These are phyloP conservation scores for Zeuzera pyrina DNA, from an alignment of 2,888 invertebrate species.

Conservation along the genomic window DNA sequence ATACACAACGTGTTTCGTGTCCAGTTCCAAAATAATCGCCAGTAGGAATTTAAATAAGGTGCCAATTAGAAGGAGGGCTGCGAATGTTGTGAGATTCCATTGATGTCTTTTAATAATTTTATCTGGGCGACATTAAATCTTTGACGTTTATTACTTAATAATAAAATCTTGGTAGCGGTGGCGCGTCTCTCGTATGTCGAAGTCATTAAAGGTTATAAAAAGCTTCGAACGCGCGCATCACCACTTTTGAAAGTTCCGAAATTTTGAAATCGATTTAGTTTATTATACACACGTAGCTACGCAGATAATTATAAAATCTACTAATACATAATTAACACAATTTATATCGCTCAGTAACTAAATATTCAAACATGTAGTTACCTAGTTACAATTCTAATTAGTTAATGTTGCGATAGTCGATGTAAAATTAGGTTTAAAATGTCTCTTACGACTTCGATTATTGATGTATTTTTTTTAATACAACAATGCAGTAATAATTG, in stretches of 20 bases:
- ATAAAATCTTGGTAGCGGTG: conserved; percentile 29
- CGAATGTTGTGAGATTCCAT: conserved; percentile 32
- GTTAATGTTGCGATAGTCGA: too few species aligned
- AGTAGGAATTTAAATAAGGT: conserved; percentile 59
- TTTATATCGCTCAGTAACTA: too few species aligned
- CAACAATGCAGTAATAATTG: too few species aligned
- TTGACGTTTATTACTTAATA: conserved; percentile 43
- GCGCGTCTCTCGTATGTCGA: conserved; percentile 10
- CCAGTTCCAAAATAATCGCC: conserved; percentile 51
- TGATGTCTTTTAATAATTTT: conserved; percentile 46
- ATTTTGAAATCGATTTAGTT: background rate
- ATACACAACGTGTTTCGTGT: conserved; percentile 40
- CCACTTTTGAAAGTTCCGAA: background rate
- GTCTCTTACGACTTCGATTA: too few species aligned
- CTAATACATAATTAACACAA: too few species aligned
- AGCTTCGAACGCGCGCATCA: conserved; percentile 5
- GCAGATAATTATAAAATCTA: too few species aligned
- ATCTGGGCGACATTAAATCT: conserved; percentile 38
- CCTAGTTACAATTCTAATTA: too few species aligned
- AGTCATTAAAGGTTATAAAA: conserved; percentile 18
- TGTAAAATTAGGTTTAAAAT: too few species aligned
- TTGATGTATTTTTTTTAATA: too few species aligned
- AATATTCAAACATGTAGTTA: too few species aligned
- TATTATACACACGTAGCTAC: too few species aligned
- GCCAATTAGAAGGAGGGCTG: conserved; percentile 54